Evolutionary conservation across 2,113 vertebrate species (phyloP), one percentile per base, ranked within the genome.

Genomic region (Lucifuga dentata): DNA sequence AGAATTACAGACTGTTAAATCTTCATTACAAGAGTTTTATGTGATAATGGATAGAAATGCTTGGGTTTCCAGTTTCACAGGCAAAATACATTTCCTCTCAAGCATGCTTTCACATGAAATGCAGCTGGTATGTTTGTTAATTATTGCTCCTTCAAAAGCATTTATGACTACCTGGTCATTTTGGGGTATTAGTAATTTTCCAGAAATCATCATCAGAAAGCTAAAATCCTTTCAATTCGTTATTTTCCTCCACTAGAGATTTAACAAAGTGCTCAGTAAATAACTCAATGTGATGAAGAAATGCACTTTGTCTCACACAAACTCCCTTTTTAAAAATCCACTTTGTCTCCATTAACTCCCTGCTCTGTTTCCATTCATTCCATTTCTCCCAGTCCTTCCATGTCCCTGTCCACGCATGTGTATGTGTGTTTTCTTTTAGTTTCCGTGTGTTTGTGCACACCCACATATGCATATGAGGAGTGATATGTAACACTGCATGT

Each of bases 261-360:
- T 50, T 38, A 39, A 67, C 38, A 59, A 53, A 39, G 15, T 59
- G 53, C 76, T 3, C 5, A 69, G 60, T 64, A 78, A 84, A 78
- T 76, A 68, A 57, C 40, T 17, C 0, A 15, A 64, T 26, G 43
- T 55, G 33, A 50, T 57, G 57, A 40, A 48, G 32, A 58, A 64
- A 62, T 53, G 33, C 33, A 23, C 50, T 56, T 53, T 75, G 69
- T 66, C 52, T 59, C 49, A 12, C 21, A 41, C 53, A 17, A 26
- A 52, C 17, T 26, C 44, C 43, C 44, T 72, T n/a, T 38, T 40
- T 55, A 57, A 48, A 70, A 83, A 81, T 62, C 23, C 38, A 73
- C 73, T 76, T 77, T 68, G 45, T 76, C 56, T 24, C 53, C 40
- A 63, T 80, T 53, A 73, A 73, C 63, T 58, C 29, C 16, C 17